These are phyloP conservation scores for Echinops telfairi DNA, from an alignment of 2,113 vertebrate species.

Conservation along the genomic window DNA sequence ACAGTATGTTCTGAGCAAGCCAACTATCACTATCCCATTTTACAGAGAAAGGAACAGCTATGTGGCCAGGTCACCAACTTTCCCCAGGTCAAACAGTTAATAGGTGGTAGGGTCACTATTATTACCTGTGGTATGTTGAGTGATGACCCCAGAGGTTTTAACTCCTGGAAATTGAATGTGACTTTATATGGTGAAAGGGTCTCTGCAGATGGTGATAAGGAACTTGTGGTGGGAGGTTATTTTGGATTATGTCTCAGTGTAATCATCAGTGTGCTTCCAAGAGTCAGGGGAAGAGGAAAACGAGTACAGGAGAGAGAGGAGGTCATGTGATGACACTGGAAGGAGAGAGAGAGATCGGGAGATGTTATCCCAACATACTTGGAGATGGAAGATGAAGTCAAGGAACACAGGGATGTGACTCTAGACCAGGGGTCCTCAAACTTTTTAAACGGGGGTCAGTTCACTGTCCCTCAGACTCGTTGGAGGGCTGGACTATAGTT, in stretches of 20 bases:
- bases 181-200: neutral
- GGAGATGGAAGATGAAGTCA: neutral
- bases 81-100: neutral
- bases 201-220: neutral
- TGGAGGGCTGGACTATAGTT: too few species aligned
- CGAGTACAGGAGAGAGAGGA: neutral
- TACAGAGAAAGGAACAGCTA: slow-evolving; percentile 13
- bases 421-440: too few species aligned
- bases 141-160: neutral
- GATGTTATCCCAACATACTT: neutral
- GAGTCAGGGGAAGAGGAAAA: neutral
- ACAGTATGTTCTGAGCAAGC: neutral
- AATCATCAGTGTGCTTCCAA: neutral
- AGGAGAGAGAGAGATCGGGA: neutral
- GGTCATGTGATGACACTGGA: neutral
- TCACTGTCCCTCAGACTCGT: too few species aligned
- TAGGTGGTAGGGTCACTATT: neutral
- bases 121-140: neutral
- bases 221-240: neutral
- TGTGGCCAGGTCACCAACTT: neutral
- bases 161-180: neutral
- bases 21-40: neutral
- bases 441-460: too few species aligned
- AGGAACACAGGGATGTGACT: too few species aligned
- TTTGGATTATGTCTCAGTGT: neutral